Evolutionary conservation across 2,888 invertebrate genomes (phyloP).

Genomic region (Meganola albula): DNA sequence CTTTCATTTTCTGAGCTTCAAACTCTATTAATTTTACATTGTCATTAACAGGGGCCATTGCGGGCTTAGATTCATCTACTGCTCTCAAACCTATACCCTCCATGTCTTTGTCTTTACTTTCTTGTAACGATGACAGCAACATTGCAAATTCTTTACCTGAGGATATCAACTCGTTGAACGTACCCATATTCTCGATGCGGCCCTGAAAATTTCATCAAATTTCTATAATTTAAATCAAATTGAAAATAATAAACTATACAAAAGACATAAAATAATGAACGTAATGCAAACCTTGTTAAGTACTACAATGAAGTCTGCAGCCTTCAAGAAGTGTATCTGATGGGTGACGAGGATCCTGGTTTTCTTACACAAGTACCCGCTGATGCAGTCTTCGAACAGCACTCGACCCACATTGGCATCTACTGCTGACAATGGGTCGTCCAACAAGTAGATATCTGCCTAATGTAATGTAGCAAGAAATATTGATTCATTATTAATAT

Average conservation of each 20-base stretch:
- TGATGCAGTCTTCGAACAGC: slow-evolving; percentile 87
- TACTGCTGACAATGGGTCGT: slow-evolving; percentile 92
- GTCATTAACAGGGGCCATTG: slow-evolving; percentile 36
- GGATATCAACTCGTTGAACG: slow-evolving; percentile 73
- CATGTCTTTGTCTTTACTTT: slow-evolving; percentile 58
- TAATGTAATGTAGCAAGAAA: too few relatives aligned
- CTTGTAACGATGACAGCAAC: slow-evolving; percentile 62
- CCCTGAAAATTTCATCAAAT: slow-evolving; percentile 63
- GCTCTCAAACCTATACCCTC: slow-evolving; percentile 50
- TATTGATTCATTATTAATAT: too few relatives aligned
- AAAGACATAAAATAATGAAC: not conserved
- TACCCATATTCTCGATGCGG: slow-evolving; percentile 77
- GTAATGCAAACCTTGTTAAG: slow-evolving; percentile 65
- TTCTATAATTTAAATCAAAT: too few relatives aligned
- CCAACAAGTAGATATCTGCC: slow-evolving; percentile 88
- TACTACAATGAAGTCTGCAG: slow-evolving; percentile 81
- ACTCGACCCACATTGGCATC: slow-evolving; percentile 88
- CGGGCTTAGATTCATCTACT: slow-evolving; percentile 40
- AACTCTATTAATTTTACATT: slow-evolving; percentile 48
- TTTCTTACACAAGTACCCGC: slow-evolving; percentile 80
- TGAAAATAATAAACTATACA: not conserved
- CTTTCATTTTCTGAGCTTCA: slow-evolving; percentile 55
- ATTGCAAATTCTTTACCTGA: slow-evolving; percentile 78
- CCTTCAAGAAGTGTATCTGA: slow-evolving; percentile 88
- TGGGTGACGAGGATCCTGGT: slow-evolving; percentile 90